Base-by-base conservation (phyloP, 2,888 invertebrate genomes). In the Apotomis capreana region DNA sequence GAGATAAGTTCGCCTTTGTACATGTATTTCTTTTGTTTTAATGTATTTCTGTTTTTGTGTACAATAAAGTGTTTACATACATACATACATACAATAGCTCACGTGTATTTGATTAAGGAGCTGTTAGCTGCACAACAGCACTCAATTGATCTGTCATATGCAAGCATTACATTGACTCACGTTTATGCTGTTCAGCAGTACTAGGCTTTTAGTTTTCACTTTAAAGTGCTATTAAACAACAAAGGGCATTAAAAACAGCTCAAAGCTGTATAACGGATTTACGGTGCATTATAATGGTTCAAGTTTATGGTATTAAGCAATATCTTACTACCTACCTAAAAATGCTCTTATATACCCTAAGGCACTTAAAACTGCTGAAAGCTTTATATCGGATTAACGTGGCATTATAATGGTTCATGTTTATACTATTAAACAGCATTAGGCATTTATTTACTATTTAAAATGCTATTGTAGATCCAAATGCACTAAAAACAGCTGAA, bases 201-300 rank as follows among this genome's bases (percentile, higher is more conserved):
- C 8, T 44, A 6, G 44, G 44, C 8, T 8, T 44, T 44, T 44
- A 44, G 1, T 44, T 52, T 3, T 4, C 51, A 15, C 5, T 15
- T 13, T 9, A 58, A 58, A 58, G 8, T 58, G 15, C 58, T 58
- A 36, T 15, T 58, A 15, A 1, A 26, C 26, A 26, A 26, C 26
- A 26, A 26, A 26, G 26, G 26, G 26, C 26, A 26, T 26, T 26
- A 26, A 26, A 26, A 26, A 0, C 26, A 26, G 26, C 26, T 26
- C 26, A 26, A 26, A 26, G 2, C 2, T 58, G 15, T 58, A 58
- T 55, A 44, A 10, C 3, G 58, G 58, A 58, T 37, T 58, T 36
- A 5, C 58, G 6, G 5, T 4, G 58, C 58, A 58, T 58, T 58
- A 58, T 58, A 13, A 58, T 58, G 58, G 58, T 58, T 36, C 13